Percentiles rank a stretch among this genome's conserved stretches.
Evolutionary conservation across 30 jellyfish, hydroid and myxozoan genomes (phyloP).

Genomic region (Catostylus mosaicus): DNA sequence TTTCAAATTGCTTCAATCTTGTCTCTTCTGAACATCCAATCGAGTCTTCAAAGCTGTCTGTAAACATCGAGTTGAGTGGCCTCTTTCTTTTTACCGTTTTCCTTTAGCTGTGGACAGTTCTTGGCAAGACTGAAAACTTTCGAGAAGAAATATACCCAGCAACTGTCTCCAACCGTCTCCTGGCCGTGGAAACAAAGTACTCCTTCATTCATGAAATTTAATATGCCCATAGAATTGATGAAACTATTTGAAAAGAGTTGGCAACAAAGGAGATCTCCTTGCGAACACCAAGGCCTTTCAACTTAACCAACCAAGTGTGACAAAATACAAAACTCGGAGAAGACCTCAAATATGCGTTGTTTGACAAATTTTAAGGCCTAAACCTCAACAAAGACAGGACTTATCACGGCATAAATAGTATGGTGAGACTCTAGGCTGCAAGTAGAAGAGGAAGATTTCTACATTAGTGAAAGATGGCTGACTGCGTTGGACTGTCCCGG

Average conservation of each 20-base stretch:
- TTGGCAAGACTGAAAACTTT: too few relatives aligned
- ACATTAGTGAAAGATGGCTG: conserved; percentile 41
- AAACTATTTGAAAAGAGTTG: not conserved
- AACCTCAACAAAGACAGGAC: not conserved
- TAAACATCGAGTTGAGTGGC: too few relatives aligned
- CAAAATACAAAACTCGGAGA: not conserved
- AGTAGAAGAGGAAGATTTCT: not conserved
- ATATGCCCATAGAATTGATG: not conserved
- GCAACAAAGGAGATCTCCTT: not conserved
- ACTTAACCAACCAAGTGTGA: not conserved
- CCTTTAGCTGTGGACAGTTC: too few relatives aligned
- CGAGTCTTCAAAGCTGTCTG: too few relatives aligned
- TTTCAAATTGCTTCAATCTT: too few relatives aligned
- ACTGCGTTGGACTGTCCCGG: conserved; percentile 65
- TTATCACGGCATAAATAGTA: too few relatives aligned
- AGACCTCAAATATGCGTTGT: not conserved
- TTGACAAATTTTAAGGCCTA: not conserved
- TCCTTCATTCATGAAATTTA: not conserved
- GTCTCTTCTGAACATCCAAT: too few relatives aligned
- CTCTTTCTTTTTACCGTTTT: too few relatives aligned
- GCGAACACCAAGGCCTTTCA: not conserved
- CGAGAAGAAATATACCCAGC: not conserved
- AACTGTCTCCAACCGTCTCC: not conserved
- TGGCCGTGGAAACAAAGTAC: not conserved
- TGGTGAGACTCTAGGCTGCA: too few relatives aligned